Conservation (phyloP, 1,140 invertebrate genomes). For the Bradynema listronoti region DNA sequence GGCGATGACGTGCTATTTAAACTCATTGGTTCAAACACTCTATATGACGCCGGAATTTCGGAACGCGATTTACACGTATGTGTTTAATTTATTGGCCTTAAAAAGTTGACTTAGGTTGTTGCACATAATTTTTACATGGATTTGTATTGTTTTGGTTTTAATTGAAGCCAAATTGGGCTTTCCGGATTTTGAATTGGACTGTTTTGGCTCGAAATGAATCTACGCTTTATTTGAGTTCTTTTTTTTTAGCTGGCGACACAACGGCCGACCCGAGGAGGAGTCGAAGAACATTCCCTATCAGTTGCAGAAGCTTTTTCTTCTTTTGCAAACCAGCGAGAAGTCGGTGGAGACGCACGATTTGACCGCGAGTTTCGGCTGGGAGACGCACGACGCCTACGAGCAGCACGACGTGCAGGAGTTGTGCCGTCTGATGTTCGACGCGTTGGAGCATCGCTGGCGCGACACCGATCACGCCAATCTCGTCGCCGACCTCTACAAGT, state of each 20-base stretch:
- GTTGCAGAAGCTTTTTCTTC: conserved; percentile 78
- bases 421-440: conserved; percentile 84
- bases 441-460: conserved; percentile 72
- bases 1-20: conserved; percentile 88
- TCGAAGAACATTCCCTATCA: conserved; percentile 76
- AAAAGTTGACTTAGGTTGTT: background rate
- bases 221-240: background rate
- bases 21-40: conserved; percentile 78
- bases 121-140: background rate
- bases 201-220: background rate
- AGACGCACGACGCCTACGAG: conserved; percentile 78
- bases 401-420: conserved; percentile 87
- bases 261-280: conserved; percentile 63
- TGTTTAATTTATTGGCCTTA: conserved; percentile 1
- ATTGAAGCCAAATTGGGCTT: background rate
- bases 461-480: conserved; percentile 75
- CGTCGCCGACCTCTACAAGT: conserved; percentile 72
- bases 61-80: conserved; percentile 74
- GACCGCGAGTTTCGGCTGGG: conserved; percentile 83
- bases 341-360: conserved; percentile 79
- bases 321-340: conserved; percentile 68
- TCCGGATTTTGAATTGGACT: background rate
- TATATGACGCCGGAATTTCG: conserved; percentile 91
- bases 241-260: conserved; percentile 68
- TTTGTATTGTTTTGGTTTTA: background rate